These are phyloP conservation scores for Caracal caracal DNA, from an alignment of 2,113 vertebrate species.

Conservation along the genomic window DNA sequence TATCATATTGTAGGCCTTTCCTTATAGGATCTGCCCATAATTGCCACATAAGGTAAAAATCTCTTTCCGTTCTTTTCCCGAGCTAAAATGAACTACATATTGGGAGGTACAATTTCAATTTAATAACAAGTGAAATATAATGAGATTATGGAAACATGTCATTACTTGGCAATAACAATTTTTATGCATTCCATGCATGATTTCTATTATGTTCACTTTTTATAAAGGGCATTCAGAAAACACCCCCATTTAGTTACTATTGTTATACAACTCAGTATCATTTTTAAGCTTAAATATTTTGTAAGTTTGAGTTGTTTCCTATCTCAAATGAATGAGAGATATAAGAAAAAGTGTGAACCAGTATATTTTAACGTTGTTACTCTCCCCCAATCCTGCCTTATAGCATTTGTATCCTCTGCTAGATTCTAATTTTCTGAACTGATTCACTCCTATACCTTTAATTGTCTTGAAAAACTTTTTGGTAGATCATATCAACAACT, in stretches of 20 bases:
- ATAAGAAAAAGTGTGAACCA: not conserved
- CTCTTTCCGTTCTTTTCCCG: not conserved
- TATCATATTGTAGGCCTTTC: not conserved
- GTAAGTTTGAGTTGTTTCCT: not conserved
- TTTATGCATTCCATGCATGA: not conserved
- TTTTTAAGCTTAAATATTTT: constrained; percentile 10
- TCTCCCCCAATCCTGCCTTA: not conserved
- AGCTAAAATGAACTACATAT: not conserved
- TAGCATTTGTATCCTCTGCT: not conserved
- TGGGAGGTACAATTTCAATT: not conserved
- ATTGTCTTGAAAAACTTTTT: not conserved
- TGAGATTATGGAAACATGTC: not conserved
- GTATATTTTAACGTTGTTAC: not conserved
- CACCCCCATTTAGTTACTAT: not conserved
- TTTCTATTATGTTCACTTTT: not conserved
- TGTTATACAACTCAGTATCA: not conserved
- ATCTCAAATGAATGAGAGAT: not conserved
- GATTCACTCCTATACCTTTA: not conserved
- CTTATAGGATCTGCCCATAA: not conserved
- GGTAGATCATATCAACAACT: not conserved
- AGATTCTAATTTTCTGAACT: not conserved
- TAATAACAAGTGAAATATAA: not conserved
- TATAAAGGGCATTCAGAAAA: not conserved
- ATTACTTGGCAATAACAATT: not conserved
- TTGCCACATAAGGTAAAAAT: not conserved